Conservation (phyloP, 2,113 vertebrate genomes). For the Lucifuga dentata region DNA sequence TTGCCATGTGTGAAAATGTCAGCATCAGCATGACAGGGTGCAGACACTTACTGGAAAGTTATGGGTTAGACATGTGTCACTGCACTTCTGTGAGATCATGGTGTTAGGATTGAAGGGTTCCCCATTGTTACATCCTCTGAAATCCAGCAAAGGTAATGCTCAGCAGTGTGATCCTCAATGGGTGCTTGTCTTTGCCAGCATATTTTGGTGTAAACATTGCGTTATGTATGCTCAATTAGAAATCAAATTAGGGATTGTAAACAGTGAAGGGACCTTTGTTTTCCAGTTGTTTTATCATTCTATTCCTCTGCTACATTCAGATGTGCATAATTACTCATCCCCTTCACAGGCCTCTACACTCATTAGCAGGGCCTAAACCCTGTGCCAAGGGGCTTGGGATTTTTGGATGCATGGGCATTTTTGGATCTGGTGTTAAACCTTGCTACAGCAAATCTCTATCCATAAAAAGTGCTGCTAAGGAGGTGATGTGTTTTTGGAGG, state of each 20-base stretch:
- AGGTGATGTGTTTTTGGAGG: slow-evolving; percentile 3
- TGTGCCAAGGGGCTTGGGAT: slow-evolving; percentile 41
- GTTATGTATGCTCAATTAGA: slow-evolving; percentile 68
- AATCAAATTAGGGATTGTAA: slow-evolving; percentile 70
- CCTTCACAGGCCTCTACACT: slow-evolving; percentile 47
- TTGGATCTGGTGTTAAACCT: slow-evolving; percentile 22
- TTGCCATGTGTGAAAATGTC: slow-evolving; percentile 58
- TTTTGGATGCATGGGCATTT: slow-evolving; percentile 41
- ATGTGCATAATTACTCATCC: slow-evolving; percentile 61
- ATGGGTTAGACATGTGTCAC: slow-evolving; percentile 29
- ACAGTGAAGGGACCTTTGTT: slow-evolving; percentile 64
- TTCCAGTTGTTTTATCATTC: slow-evolving; percentile 60
- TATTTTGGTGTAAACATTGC: slow-evolving; percentile 67
- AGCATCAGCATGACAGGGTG: slow-evolving; percentile 35
- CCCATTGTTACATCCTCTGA: background rate
- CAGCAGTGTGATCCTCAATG: slow-evolving; percentile 19
- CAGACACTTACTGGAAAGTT: slow-evolving; percentile 26
- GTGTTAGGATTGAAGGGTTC: slow-evolving; percentile 4
- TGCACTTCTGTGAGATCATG: slow-evolving; percentile 2
- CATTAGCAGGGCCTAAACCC: slow-evolving; percentile 46
- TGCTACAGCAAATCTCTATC: slow-evolving; percentile 10
- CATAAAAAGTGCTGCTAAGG: background rate
- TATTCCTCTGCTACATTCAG: slow-evolving; percentile 50
- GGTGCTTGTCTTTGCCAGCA: slow-evolving; percentile 48
- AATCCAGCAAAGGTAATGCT: slow-evolving; percentile 24